These are phyloP conservation scores for Cyprinodon tularosa DNA, from an alignment of 2,113 vertebrate species.

Conservation along the genomic window DNA sequence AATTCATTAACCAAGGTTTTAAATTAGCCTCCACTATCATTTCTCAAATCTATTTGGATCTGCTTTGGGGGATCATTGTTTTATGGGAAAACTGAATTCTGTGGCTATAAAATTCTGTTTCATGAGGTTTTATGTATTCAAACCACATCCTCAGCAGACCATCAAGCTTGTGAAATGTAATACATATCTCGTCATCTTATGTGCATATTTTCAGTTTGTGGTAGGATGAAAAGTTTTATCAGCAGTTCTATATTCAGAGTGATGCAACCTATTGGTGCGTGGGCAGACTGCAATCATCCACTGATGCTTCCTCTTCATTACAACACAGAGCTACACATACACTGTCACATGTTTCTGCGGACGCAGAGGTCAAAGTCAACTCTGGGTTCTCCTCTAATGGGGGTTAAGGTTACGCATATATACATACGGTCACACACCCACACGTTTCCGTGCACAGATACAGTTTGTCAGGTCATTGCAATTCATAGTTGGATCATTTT, in stretches of 20 bases:
- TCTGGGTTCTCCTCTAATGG: conserved; percentile 19
- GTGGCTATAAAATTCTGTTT: no score
- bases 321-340: conserved; percentile 24
- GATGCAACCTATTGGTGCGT: conserved; percentile 18
- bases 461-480: conserved; percentile 43
- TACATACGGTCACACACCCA: background rate
- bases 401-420: conserved; percentile 16
- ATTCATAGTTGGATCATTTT: conserved; percentile 43
- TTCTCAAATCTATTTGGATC: background rate
- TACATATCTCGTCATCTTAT: background rate
- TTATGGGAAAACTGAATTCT: background rate
- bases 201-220: background rate
- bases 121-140: background rate
- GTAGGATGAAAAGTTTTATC: background rate
- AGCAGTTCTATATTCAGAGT: conserved; percentile 1
- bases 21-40: background rate
- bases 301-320: conserved; percentile 15
- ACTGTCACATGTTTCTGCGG: conserved; percentile 13
- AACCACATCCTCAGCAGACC: background rate
- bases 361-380: conserved; percentile 37
- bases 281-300: conserved; percentile 9
- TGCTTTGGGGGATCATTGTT: background rate
- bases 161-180: background rate
- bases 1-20: background rate
- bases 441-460: conserved; percentile 20